Percentiles rank a stretch among this genome's conserved stretches.
These are phyloP conservation scores for Drosophila hydei DNA, from an alignment of 1,140 invertebrate species.

Conservation along the genomic window DNA sequence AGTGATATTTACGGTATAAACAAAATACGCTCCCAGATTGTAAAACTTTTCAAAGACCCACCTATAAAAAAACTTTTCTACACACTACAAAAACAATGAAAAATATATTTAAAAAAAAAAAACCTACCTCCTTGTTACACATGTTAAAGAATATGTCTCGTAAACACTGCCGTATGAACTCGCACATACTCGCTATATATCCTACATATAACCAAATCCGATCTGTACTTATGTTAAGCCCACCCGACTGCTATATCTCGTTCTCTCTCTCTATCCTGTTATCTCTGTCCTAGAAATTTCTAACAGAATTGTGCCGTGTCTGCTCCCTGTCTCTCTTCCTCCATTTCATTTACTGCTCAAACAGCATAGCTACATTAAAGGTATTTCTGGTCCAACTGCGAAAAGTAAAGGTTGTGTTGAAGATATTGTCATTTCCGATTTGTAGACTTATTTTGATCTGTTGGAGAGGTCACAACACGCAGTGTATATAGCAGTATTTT, in stretches of 20 bases:
- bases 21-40: slow-evolving; percentile 53
- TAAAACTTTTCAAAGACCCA: slow-evolving; percentile 71
- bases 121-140: slow-evolving; percentile 75
- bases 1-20: slow-evolving; percentile 75
- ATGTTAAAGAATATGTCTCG: slow-evolving; percentile 15
- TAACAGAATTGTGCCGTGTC: slow-evolving; percentile 72
- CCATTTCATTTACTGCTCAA: too few species aligned
- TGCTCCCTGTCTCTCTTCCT: slow-evolving; percentile 13
- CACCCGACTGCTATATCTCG: slow-evolving; percentile 20
- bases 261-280: slow-evolving; percentile 1
- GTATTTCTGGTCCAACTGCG: too few species aligned
- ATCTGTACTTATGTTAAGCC: slow-evolving; percentile 13
- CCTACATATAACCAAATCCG: slow-evolving; percentile 7
- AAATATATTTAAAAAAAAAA: slow-evolving; percentile 44
- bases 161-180: slow-evolving; percentile 74
- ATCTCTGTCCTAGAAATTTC: slow-evolving; percentile 58
- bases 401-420: too few species aligned
- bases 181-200: slow-evolving; percentile 56
- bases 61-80: slow-evolving; percentile 74
- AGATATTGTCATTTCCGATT: too few species aligned
- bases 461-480: too few species aligned
- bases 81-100: slow-evolving; percentile 43
- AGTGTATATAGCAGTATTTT: too few species aligned
- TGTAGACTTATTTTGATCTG: slow-evolving; percentile 5
- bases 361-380: too few species aligned